Evolutionary conservation across 2,113 vertebrate genomes (phyloP).

Genomic region (Lichenostomus cassidix): DNA sequence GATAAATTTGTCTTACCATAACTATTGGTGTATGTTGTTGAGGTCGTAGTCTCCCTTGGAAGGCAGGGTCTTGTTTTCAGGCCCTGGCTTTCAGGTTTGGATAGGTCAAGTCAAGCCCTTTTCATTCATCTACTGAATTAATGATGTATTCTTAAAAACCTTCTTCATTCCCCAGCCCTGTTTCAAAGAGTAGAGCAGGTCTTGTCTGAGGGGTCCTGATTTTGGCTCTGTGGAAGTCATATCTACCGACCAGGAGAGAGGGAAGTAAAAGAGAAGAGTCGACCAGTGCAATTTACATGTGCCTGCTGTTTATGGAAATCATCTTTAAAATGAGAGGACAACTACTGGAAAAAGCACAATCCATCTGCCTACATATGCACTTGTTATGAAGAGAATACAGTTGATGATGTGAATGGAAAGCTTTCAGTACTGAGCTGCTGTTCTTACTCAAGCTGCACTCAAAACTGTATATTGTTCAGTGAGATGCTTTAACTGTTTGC

Average conservation of each 20-base stretch:
- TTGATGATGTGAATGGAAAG: slow-evolving; percentile 15
- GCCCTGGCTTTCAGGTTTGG: background rate
- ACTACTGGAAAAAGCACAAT: background rate
- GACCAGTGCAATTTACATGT: rapidly evolving
- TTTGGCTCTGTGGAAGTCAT: background rate
- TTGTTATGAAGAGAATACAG: slow-evolving; percentile 13
- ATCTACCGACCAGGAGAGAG: background rate
- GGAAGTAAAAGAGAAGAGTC: background rate
- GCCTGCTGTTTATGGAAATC: background rate
- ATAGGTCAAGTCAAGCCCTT: background rate
- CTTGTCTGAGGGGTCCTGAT: background rate
- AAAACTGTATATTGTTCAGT: background rate
- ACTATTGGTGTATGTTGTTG: background rate
- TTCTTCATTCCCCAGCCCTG: background rate
- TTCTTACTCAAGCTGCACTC: background rate
- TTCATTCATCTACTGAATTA: background rate
- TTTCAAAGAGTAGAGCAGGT: background rate
- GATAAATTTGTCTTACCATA: background rate
- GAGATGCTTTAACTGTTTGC: background rate
- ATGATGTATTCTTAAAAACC: background rate
- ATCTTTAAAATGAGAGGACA: background rate
- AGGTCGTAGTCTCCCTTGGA: background rate
- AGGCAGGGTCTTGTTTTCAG: background rate
- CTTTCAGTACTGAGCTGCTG: background rate
- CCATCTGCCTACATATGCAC: background rate